Base-by-base conservation (phyloP, 2,888 invertebrate species). In the Agrotis puta region DNA sequence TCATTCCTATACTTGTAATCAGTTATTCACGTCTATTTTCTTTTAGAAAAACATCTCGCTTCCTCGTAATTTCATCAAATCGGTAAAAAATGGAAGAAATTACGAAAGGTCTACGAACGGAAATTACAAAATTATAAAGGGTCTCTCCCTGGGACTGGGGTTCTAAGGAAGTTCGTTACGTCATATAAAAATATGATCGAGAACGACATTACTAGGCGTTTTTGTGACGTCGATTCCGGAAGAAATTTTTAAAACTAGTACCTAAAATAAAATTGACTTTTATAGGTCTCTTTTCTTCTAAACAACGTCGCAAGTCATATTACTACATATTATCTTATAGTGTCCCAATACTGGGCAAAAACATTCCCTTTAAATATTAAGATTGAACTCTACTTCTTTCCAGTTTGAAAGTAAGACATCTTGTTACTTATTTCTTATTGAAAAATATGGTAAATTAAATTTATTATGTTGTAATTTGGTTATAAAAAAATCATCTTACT, bases 81-180 rank as follows among this genome's bases (percentile, higher is more conserved):
- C 56, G 73, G 73, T 73, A 64, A 82, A 58, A 82, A 72, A 72
- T 67, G 24, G 24, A 14, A 63, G 50, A 64, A 82, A 79, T 79
- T 82, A 78, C 73, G 73, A 67, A 78, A 72, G 64, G 79, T 82
- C 79, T 67, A 65, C 62, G 53, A 72, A 57, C 82, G 79, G 82
- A 82, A 82, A 82, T 79, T 73, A 79, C 74, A 54, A 73, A 78
- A 82, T 82, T 82, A 70, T 79, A 64, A 74, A 74, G 64, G 79
- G 69, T 63, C 70, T 20, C 13, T 62, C 72, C 20, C 33, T 43
- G 66, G 47, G 69, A 59, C 63, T 53, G 65, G 59, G 43, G 22
- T 45, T 59, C 33, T 57, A 48, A 79, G 79, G 79, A 79, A 82
- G 69, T 74, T 79, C 62, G 65, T 68, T 78, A 82, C 59, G 65